Conservation (phyloP, 2,113 vertebrate species). For the Oenanthe melanoleuca region DNA sequence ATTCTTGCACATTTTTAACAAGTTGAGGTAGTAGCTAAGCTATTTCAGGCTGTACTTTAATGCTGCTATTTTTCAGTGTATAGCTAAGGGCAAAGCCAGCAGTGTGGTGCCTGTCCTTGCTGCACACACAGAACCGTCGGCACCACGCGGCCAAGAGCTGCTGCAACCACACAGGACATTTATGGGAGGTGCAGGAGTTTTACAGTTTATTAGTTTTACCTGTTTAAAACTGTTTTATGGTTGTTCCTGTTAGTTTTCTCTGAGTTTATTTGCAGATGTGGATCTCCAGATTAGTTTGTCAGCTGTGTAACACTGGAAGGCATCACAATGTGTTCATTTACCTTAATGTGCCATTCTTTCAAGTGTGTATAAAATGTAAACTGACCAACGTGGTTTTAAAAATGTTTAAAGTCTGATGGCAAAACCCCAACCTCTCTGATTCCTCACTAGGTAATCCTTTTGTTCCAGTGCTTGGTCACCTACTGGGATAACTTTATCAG, state of each 20-base stretch:
- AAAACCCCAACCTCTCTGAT: neutral
- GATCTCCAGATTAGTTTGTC: neutral
- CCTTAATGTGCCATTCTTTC: neutral
- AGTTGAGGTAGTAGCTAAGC: conserved; percentile 20
- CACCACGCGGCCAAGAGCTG: neutral
- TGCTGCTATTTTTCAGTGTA: conserved; percentile 31
- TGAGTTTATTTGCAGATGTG: neutral
- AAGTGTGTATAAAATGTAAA: neutral
- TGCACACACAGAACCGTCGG: neutral
- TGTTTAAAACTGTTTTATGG: neutral
- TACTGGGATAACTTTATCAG: neutral
- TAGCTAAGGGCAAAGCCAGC: neutral
- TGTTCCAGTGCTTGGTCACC: neutral
- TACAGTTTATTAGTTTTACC: neutral
- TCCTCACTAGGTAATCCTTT: neutral
- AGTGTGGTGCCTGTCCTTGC: neutral
- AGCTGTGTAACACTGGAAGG: conserved; percentile 9
- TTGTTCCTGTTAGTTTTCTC: neutral
- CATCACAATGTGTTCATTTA: neutral
- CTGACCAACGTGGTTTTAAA: neutral
- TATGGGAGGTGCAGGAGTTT: neutral
- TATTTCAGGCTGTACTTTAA: conserved; percentile 20
- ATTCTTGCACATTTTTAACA: conserved; percentile 33
- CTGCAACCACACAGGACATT: neutral
- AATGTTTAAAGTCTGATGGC: conserved; percentile 8